Percentiles rank a stretch among this genome's conserved stretches.
Evolutionary conservation across 2,113 vertebrate genomes (phyloP).

Genomic region (Zosterops pallidus): DNA sequence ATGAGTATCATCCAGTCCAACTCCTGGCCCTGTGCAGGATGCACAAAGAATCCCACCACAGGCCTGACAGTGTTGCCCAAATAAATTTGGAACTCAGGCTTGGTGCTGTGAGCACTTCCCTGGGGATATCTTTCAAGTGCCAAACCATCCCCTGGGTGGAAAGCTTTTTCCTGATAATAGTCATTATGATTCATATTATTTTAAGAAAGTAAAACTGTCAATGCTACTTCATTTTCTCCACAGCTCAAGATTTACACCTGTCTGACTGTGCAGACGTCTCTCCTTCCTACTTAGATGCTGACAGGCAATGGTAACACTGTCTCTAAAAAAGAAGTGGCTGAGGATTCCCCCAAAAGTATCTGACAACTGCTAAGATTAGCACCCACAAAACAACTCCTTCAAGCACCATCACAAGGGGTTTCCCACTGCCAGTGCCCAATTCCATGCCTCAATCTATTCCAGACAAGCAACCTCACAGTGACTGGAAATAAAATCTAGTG

Average conservation of each 20-base stretch:
- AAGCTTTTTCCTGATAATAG: not conserved
- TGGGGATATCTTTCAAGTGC: not conserved
- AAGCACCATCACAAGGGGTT: not conserved
- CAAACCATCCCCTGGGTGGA: not conserved
- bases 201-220: not conserved
- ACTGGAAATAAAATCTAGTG: not conserved
- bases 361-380: not conserved
- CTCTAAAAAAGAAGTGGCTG: not conserved
- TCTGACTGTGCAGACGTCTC: not conserved
- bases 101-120: not conserved
- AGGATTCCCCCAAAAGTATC: not conserved
- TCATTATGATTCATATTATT: not conserved
- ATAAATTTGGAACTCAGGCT: not conserved
- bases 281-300: not conserved
- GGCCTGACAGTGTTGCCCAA: not conserved
- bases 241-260: not conserved
- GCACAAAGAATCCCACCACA: fast-evolving
- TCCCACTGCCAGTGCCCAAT: not conserved
- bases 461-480: not conserved
- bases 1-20: not conserved
- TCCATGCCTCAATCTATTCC: not conserved
- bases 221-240: not conserved
- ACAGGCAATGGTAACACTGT: not conserved
- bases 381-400: not conserved
- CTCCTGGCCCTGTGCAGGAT: not conserved